A percentile compares a stretch with the other conserved stretches of the same genome.
Conservation (phyloP, 2,888 invertebrate species). For the Venustoraphidia nigricollis region DNA sequence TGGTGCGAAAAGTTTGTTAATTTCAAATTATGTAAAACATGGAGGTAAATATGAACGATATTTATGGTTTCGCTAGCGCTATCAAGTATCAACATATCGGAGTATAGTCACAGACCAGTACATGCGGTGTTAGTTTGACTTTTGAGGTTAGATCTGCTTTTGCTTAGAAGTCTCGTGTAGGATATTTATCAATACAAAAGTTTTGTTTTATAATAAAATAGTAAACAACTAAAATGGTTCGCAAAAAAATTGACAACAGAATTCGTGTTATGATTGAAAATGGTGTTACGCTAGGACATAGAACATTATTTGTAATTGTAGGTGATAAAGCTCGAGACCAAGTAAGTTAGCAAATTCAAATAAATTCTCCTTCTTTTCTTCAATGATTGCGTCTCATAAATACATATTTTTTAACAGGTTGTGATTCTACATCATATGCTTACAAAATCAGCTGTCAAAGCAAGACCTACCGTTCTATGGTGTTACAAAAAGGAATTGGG, state of each 20-base stretch:
- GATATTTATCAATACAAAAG: too few relatives aligned
- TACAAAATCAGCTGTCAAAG: conserved; percentile 83
- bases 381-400: background rate
- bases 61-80: too few relatives aligned
- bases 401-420: conserved; percentile 41
- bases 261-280: conserved; percentile 93
- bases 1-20: too few relatives aligned
- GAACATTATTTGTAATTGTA: conserved; percentile 87
- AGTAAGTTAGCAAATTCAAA: conserved; percentile 32
- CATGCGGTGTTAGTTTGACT: too few relatives aligned
- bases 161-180: too few relatives aligned
- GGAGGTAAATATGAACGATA: too few relatives aligned
- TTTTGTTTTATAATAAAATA: too few relatives aligned
- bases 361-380: background rate
- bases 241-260: conserved; percentile 93
- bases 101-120: too few relatives aligned
- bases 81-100: too few relatives aligned
- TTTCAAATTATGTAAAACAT: too few relatives aligned
- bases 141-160: too few relatives aligned
- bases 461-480: conserved; percentile 91
- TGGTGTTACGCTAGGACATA: conserved; percentile 79
- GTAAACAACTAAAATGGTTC: conserved; percentile 47
- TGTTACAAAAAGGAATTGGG: conserved; percentile 80
- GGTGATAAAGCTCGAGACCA: conserved; percentile 95
- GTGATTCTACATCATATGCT: conserved; percentile 96